Evolutionary conservation across 2,888 invertebrate genomes (phyloP).

Genomic region (Drosophila mayaguana): DNA sequence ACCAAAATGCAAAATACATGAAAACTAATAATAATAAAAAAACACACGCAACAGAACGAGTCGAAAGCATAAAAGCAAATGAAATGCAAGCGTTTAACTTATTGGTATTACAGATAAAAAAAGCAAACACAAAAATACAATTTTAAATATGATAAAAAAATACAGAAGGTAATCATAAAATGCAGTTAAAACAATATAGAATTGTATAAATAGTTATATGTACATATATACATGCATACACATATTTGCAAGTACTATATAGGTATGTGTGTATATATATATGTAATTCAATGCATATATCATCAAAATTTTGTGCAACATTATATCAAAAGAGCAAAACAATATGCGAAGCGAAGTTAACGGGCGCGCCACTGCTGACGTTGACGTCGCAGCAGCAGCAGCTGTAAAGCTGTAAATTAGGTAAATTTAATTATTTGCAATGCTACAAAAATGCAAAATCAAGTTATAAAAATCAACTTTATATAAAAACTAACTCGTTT

Average conservation of each 20-base stretch:
- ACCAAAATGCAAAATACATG: constrained; percentile 13
- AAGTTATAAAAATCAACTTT: constrained; percentile 28
- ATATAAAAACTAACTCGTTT: constrained; percentile 51
- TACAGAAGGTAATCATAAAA: constrained; percentile 49
- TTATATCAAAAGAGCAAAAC: constrained; percentile 54
- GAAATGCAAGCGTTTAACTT: constrained; percentile 36
- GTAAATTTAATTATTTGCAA: constrained; percentile 40
- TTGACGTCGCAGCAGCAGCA: constrained; percentile 6
- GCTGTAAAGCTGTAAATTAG: constrained; percentile 22
- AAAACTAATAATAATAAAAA: not conserved
- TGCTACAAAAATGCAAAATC: constrained; percentile 9
- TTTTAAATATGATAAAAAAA: constrained; percentile 25
- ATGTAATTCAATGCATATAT: constrained; percentile 32
- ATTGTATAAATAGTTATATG: constrained; percentile 34
- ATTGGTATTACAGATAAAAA: constrained; percentile 50
- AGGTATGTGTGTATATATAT: constrained; percentile 27
- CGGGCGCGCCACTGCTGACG: constrained; percentile 27
- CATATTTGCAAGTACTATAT: constrained; percentile 15
- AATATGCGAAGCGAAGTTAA: constrained; percentile 11
- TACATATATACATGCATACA: constrained; percentile 25
- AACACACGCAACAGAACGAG: constrained; percentile 15
- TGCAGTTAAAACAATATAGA: constrained; percentile 60
- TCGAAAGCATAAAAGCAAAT: constrained; percentile 8
- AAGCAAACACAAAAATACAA: constrained; percentile 4
- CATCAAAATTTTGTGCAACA: constrained; percentile 74